Evolutionary conservation across 2,888 invertebrate genomes (phyloP).

Genomic region (Rhagium mordax): DNA sequence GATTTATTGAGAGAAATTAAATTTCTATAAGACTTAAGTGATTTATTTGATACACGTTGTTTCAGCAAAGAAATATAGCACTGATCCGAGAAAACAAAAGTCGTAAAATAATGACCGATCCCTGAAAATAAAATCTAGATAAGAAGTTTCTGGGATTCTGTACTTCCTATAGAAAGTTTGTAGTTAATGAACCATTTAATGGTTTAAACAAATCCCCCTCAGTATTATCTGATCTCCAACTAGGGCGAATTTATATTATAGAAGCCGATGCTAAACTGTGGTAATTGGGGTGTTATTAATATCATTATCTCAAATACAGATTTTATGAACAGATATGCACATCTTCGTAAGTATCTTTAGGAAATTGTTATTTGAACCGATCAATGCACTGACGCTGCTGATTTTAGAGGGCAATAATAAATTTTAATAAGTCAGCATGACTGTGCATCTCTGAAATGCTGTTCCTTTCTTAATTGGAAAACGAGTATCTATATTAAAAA

Average conservation of each 20-base stretch:
- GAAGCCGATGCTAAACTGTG: background rate
- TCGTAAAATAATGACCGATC: background rate
- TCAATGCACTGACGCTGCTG: too few species aligned
- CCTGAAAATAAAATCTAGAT: background rate
- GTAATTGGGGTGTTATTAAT: background rate
- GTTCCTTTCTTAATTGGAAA: too few species aligned
- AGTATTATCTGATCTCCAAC: background rate
- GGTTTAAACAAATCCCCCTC: background rate
- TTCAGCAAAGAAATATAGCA: background rate
- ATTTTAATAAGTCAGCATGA: too few species aligned
- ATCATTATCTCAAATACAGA: background rate
- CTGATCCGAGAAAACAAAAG: background rate
- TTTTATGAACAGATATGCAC: too few species aligned
- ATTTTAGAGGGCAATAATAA: too few species aligned
- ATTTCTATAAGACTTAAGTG: background rate
- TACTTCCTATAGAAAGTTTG: background rate
- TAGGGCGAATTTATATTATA: background rate
- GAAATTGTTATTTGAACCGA: too few species aligned
- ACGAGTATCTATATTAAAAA: too few species aligned
- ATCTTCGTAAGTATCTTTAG: too few species aligned
- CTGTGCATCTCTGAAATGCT: too few species aligned
- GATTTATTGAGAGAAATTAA: background rate
- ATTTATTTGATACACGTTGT: background rate
- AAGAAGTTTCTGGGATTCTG: background rate
- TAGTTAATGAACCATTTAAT: background rate